Conservation (phyloP, 2,797 vertebrate genomes). For the Holocentrus rufus region DNA sequence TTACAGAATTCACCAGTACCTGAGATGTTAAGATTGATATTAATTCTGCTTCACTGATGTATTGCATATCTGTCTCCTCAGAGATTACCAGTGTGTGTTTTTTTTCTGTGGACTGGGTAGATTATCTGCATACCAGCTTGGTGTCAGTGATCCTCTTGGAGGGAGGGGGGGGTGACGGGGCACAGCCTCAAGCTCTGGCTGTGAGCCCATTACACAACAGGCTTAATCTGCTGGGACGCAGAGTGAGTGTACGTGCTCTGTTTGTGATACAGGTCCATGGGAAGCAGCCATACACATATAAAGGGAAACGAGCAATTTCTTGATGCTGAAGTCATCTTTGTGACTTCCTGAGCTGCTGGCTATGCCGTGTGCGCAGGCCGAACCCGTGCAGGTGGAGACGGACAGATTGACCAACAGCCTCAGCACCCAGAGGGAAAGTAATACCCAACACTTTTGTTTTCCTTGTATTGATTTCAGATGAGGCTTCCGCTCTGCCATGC, state of each 20-base stretch:
- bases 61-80: constrained; percentile 41
- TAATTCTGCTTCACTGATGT: constrained; percentile 38
- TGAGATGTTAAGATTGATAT: constrained; percentile 34
- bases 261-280: constrained; percentile 43
- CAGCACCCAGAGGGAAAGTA: not conserved
- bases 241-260: constrained; percentile 51
- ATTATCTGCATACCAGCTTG: constrained; percentile 69
- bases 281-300: constrained; percentile 38
- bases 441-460: not conserved
- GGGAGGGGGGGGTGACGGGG: constrained; percentile 38
- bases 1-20: constrained; percentile 1
- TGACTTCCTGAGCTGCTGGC: too few relatives aligned
- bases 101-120: constrained; percentile 44
- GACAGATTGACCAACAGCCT: constrained; percentile 7
- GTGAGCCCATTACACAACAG: constrained; percentile 74
- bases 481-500: not conserved
- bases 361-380: not conserved
- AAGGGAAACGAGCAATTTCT: constrained; percentile 16
- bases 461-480: constrained; percentile 18
- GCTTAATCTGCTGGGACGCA: constrained; percentile 60
- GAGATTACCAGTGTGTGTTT: constrained; percentile 53
- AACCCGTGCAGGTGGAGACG: constrained; percentile 7
- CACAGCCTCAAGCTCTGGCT: constrained; percentile 64
- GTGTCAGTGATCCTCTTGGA: constrained; percentile 62
- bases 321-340: not conserved